A percentile compares a stretch with the other conserved stretches of the same genome.
These are phyloP conservation scores for Anarrhichthys ocellatus DNA, from an alignment of 2,113 vertebrate species.

Conservation along the genomic window DNA sequence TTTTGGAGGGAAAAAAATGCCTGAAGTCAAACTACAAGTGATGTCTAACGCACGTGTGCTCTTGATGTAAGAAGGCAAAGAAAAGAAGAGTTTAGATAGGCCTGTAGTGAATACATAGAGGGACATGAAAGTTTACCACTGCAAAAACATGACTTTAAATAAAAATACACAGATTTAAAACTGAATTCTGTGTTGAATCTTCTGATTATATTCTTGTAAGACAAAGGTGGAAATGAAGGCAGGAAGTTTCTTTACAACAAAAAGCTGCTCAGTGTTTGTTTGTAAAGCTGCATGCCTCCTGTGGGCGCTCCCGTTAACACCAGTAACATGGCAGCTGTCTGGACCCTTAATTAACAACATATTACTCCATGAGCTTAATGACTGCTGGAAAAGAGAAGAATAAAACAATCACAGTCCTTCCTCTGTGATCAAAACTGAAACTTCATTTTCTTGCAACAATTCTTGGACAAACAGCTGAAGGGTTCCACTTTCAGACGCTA, in stretches of 20 bases:
- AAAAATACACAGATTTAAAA: not conserved
- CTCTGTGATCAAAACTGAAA: not conserved
- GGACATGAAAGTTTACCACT: not conserved
- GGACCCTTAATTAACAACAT: constrained; percentile 8
- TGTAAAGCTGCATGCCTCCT: constrained; percentile 26
- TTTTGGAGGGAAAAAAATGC: constrained; percentile 4
- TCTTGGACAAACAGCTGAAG: constrained; percentile 27
- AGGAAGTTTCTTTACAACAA: not conserved
- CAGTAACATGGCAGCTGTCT: constrained; percentile 8
- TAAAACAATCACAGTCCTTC: not conserved
- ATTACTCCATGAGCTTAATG: not conserved
- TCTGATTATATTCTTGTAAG: not conserved
- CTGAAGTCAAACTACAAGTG: not conserved
- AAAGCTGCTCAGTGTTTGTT: not conserved
- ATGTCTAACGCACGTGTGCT: not conserved
- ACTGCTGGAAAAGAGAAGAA: not conserved
- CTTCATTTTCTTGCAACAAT: not conserved
- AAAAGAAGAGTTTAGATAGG: not conserved
- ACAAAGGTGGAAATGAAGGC: not conserved
- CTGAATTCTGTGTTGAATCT: not conserved
- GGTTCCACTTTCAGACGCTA: not conserved
- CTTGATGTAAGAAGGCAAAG: not conserved
- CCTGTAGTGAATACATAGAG: no score
- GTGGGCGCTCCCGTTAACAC: not conserved
- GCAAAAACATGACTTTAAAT: not conserved